Percentiles rank a stretch among this genome's conserved stretches.
Conservation (phyloP, 2,888 invertebrate genomes). For the Eugnorisma glareosa region DNA sequence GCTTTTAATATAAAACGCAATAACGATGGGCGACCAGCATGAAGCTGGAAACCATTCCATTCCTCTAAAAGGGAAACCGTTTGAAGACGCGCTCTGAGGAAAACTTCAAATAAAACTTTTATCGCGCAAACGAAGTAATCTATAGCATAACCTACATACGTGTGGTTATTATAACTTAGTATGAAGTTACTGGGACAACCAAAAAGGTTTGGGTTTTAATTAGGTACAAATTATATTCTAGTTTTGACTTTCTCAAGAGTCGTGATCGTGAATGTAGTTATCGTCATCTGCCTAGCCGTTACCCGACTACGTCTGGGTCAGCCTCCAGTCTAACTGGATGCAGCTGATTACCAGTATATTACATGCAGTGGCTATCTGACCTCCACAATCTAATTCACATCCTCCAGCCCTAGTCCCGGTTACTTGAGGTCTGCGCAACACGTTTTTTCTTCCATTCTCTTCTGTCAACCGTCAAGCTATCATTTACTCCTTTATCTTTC, state of each 20-base stretch:
- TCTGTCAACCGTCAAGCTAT: too few species aligned
- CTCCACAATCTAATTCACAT: background rate
- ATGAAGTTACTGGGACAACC: background rate
- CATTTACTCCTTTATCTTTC: too few species aligned
- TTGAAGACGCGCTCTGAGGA: constrained; percentile 25
- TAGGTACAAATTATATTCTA: background rate
- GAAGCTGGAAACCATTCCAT: background rate
- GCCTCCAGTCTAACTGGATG: background rate
- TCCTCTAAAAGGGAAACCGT: constrained; percentile 25
- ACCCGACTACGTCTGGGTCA: background rate
- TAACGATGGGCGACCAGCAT: constrained; percentile 1
- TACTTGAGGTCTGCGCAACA: too few species aligned
- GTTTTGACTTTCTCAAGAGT: background rate
- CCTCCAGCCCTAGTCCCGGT: too few species aligned
- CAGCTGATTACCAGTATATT: background rate
- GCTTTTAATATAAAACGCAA: constrained; percentile 28
- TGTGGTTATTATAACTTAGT: constrained; percentile 19
- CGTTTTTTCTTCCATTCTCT: too few species aligned
- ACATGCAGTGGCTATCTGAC: background rate
- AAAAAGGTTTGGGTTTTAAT: background rate
- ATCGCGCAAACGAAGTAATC: constrained; percentile 22
- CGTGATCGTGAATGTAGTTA: background rate
- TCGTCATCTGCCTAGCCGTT: background rate
- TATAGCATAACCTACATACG: constrained; percentile 1
- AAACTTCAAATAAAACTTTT: constrained; percentile 30